phyloP scores from a whole-genome alignment of 1,140 invertebrate genomes.

The Drosophila kikkawai region DNA sequence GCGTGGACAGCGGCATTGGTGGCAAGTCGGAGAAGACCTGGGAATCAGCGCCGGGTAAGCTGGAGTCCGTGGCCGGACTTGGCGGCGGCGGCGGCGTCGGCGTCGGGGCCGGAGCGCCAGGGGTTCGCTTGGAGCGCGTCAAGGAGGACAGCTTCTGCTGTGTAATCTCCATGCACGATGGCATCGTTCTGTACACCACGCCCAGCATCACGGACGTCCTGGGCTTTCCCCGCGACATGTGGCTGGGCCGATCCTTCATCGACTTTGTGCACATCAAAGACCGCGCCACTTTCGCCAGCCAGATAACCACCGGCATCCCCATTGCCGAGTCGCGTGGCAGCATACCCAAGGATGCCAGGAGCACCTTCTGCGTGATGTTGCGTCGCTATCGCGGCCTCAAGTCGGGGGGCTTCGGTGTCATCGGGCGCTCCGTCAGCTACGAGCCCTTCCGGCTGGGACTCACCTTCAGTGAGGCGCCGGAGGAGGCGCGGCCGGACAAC shows the following conservation, averaged over 20 bases:
- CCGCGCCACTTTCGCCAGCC: slow-evolving; percentile 87
- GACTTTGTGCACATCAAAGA: slow-evolving; percentile 94
- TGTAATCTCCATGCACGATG: slow-evolving; percentile 93
- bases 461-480: slow-evolving; percentile 88
- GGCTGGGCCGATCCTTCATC: slow-evolving; percentile 93
- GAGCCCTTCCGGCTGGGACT: slow-evolving; percentile 91
- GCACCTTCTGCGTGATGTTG: slow-evolving; percentile 83
- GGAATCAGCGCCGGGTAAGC: slow-evolving; percentile 61
- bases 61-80: slow-evolving; percentile 49
- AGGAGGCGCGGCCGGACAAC: slow-evolving; percentile 83
- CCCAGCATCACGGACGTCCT: slow-evolving; percentile 89
- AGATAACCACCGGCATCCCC: slow-evolving; percentile 87
- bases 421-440: slow-evolving; percentile 88
- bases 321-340: slow-evolving; percentile 85
- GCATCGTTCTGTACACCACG: slow-evolving; percentile 92
- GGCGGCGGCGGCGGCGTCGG: not conserved
- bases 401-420: slow-evolving; percentile 87
- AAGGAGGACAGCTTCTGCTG: slow-evolving; percentile 90
- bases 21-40: slow-evolving; percentile 61
- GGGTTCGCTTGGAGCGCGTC: slow-evolving; percentile 22
- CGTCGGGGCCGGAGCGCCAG: not conserved
- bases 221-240: slow-evolving; percentile 93
- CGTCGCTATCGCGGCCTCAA: slow-evolving; percentile 86
- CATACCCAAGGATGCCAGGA: slow-evolving; percentile 66
- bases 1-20: slow-evolving; percentile 6